Evolutionary conservation across 2,113 vertebrate genomes (phyloP), one percentile per base, ranked within the genome.

Genomic region (Regulus satrapa): DNA sequence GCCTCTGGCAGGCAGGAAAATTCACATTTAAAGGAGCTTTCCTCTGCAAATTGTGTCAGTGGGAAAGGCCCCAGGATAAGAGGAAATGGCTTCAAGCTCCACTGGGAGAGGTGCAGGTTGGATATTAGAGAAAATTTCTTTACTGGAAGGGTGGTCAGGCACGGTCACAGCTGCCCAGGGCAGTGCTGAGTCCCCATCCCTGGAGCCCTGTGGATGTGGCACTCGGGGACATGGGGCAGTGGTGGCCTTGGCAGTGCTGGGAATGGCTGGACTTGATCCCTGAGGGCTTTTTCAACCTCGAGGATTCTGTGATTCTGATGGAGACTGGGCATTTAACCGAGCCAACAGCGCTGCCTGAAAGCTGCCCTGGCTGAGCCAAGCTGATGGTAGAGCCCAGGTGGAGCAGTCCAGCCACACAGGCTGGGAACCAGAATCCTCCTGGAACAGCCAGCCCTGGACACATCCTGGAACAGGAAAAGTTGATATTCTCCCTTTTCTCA

Each of bases 31-130:
- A 61, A 73, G 31, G 14, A 78, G 10, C 10, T 58, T 45, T 66
- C 13, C n/a, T 43, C 43, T 24, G 11, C 5, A 54, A 49, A 26
- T 6, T 1, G 0, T n/a, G 26, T 28, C 66, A 38, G 36, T 4
- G 36, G 66, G 46, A 48, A 56, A 58, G 34, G 61, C 26, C 55
- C 20, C 10, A 8, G 23, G 25, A 18, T 19, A 43, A 40, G 31
- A 36, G 41, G 3, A 75, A 75, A 68, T 23, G 40, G 40, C 34
- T 31, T 54, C 40, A 62, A 36, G 62, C 31, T 55, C 31, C 25
- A 61, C 20, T 34, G 41, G 18, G 17, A 38, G 40, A 62, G 14
- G 40, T 48, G 61, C 31, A 48, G 10, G 34, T 32, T 48, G 34
- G 17, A 19, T 48, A 41, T 40, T 9, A 14, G 16, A 21, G 63